Percentiles rank a stretch among this genome's conserved stretches.
These are phyloP conservation scores for Polyommatus iphigenia DNA, from an alignment of 2,888 invertebrate genomes.

Conservation along the genomic window DNA sequence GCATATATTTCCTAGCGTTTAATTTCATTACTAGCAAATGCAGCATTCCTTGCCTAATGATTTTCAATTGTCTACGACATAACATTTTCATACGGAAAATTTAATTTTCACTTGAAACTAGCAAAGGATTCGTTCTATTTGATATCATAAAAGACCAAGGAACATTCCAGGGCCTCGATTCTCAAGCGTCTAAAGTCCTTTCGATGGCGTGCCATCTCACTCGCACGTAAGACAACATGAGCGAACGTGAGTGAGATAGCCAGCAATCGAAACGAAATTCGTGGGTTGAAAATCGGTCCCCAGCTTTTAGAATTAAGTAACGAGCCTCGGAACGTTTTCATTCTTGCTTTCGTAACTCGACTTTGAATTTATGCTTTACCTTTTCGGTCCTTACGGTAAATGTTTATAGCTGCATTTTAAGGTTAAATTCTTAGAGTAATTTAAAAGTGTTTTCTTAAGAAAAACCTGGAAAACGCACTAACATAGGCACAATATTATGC, in stretches of 20 bases:
- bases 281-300: too few relatives aligned
- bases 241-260: too few relatives aligned
- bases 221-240: too few relatives aligned
- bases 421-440: not conserved
- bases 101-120: slow-evolving; percentile 7
- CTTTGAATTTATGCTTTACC: slow-evolving; percentile 24
- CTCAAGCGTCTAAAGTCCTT: too few relatives aligned
- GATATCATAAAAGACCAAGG: slow-evolving; percentile 24
- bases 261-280: too few relatives aligned
- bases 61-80: slow-evolving; percentile 12
- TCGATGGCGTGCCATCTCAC: too few relatives aligned
- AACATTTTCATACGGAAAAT: slow-evolving; percentile 20
- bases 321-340: slow-evolving; percentile 6
- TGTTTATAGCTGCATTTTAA: not conserved
- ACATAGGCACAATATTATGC: too few relatives aligned
- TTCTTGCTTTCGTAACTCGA: slow-evolving; percentile 17
- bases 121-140: slow-evolving; percentile 16
- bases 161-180: not conserved
- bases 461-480: too few relatives aligned
- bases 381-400: slow-evolving; percentile 9
- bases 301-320: slow-evolving; percentile 21
- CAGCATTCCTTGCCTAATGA: slow-evolving; percentile 1
- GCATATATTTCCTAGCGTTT: not conserved
- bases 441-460: not conserved
- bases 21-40: not conserved